These are phyloP conservation scores for Oryzias curvinotus DNA, from an alignment of 2,113 vertebrate species.

Conservation along the genomic window DNA sequence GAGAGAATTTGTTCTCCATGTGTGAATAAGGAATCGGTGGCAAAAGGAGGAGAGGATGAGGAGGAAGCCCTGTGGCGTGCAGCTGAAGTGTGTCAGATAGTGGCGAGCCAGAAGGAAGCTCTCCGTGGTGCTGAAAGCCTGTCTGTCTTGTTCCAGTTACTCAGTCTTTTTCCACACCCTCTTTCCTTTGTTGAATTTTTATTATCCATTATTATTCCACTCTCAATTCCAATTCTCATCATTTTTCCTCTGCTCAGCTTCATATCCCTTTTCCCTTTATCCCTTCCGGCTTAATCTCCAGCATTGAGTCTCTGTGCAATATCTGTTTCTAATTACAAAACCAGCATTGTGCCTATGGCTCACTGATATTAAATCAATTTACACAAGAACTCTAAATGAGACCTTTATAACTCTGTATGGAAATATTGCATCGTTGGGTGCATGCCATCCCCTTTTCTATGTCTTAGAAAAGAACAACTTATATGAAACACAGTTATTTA, in stretches of 20 bases:
- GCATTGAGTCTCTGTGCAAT: slow-evolving; percentile 4
- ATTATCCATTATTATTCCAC: slow-evolving; percentile 5
- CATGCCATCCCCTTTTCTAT: not conserved
- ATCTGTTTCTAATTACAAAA: slow-evolving; percentile 1
- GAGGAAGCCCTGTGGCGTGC: slow-evolving; percentile 18
- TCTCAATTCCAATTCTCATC: not conserved
- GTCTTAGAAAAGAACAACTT: too few species aligned
- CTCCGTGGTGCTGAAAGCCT: slow-evolving; percentile 66
- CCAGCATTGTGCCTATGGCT: not conserved
- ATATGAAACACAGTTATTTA: too few species aligned
- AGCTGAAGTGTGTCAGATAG: slow-evolving; percentile 37
- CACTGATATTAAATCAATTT: not conserved
- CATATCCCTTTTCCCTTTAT: not conserved
- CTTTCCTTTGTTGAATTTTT: slow-evolving; percentile 6
- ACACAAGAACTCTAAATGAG: not conserved
- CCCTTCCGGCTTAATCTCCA: not conserved
- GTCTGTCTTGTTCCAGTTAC: slow-evolving; percentile 1
- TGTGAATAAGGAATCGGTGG: slow-evolving; percentile 19
- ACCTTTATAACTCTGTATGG: too few species aligned
- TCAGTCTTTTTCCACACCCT: slow-evolving; percentile 3
- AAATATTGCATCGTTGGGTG: not conserved
- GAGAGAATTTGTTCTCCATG: slow-evolving; percentile 10
- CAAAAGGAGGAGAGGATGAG: not conserved
- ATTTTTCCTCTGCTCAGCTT: not conserved
- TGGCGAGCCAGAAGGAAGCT: slow-evolving; percentile 35